Base-by-base conservation (phyloP, 2,888 invertebrate genomes). In the Ophioninae sp. region DNA sequence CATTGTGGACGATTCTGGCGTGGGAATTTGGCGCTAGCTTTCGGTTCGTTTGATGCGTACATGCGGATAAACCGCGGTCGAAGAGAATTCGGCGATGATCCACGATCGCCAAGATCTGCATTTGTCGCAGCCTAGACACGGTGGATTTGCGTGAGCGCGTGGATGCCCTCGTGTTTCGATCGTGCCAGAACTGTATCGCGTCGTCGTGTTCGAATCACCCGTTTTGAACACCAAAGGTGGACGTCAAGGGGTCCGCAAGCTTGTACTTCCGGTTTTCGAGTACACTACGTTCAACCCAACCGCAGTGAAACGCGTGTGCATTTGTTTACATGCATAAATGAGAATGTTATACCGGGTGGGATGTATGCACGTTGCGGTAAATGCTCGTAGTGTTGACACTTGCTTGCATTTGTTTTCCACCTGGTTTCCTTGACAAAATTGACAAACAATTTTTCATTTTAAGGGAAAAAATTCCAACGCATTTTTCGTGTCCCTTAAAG, bases 171-270 rank as follows among this genome's bases (percentile, higher is more conserved):
- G 75, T 56, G 61, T 72, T 81, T 56, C 72, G 74, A 63, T 80
- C 74, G 74, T 75, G 75, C 81, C 39, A 72, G 72, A 59, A 20
- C 17, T 10, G 17, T 65, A 13, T 59, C 75, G 10, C 7, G 30
- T 72, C 69, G n/a, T n/a, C 71, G 37, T 71, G 77, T 81, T 77
- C 81, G 51, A 61, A 77, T 77, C 81, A 81, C 77, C 77, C 71
- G 72, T 56, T 72, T 77, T 72, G 65, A 81, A 39, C 61, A 77
- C 77, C 61, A 81, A 81, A 72, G 77, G 76, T 71, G 81, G 71
- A 61, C 65, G 72, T 73, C 44, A 23, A 63, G 6, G 56, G 80
- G 20, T 20, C 44, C 41, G 69, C 67, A 30, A 22, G 72, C 17
- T 73, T 73, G 72, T 81, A 72, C 76, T 77, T 72, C 61, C 67